A percentile compares a stretch with the other conserved stretches of the same genome.
Conservation (phyloP, 2,797 vertebrate species). For the Tokudaia tokunoshimensis region DNA sequence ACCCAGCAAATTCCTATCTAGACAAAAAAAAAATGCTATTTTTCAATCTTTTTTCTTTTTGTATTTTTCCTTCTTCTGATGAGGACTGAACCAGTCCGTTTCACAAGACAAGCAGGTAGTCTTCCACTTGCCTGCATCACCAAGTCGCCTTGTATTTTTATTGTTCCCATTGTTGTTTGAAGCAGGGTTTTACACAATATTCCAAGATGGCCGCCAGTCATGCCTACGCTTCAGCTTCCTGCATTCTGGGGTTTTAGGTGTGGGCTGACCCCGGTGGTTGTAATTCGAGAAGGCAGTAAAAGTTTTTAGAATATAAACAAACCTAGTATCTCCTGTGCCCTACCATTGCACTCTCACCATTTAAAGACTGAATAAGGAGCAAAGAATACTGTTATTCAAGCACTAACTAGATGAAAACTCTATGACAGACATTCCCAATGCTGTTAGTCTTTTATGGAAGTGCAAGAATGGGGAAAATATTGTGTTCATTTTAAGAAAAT, state of each 20-base stretch:
- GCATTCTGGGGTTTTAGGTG: neutral
- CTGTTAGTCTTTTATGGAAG: neutral
- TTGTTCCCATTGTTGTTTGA: neutral
- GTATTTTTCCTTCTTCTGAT: neutral
- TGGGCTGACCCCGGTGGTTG: neutral
- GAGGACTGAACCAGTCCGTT: neutral
- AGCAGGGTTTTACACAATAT: neutral
- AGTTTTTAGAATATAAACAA: slow-evolving; percentile 14
- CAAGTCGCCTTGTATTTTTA: neutral
- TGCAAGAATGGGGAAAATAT: neutral
- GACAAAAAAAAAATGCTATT: neutral
- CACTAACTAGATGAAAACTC: slow-evolving; percentile 3
- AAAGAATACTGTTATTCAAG: neutral
- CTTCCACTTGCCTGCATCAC: too few relatives aligned
- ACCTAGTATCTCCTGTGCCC: neutral
- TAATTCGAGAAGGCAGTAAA: neutral
- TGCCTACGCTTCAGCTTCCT: neutral
- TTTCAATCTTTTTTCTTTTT: neutral
- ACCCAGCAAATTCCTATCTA: slow-evolving; percentile 2
- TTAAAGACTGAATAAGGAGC: neutral
- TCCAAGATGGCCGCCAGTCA: neutral
- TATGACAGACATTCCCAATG: neutral
- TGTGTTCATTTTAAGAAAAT: slow-evolving; percentile 15
- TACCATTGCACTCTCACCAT: neutral
- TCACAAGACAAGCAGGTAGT: neutral